Base-by-base conservation (phyloP, 2,888 invertebrate genomes). In the Hyppa rectilinea region DNA sequence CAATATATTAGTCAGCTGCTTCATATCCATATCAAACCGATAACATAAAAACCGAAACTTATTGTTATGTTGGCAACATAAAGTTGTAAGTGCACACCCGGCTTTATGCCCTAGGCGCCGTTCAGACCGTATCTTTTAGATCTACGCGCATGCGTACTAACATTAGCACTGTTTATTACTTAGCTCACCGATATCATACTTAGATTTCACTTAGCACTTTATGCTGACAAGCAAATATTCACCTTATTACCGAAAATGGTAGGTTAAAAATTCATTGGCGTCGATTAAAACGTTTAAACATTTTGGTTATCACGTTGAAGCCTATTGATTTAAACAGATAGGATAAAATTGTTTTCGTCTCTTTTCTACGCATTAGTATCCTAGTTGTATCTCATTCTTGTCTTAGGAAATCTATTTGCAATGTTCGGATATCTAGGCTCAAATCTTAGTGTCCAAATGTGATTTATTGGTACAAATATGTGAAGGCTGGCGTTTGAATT, bases 91-190 rank as follows among this genome's bases (percentile, higher is more conserved):
- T 76, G 81, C 78, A 78, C 79, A 81, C 81, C 80, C 59, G 78
- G 80, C 87, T 64, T 85, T 84, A 88, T 78, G 74, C 76, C 75
- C 68, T 76, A 83, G 88, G 88, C 89, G 88, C 89, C 89, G 85
- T 79, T 81, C 78, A 73, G 86, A 77, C 85, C 84, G 74, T 92
- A 91, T 92, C 90, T 89, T 72, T 82, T 85, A 85, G 85, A 93
- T 94, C 92, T 90, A 87, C 87, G 89, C 89, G 87, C 88, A 89
- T 90, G 91, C 91, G 90, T 89, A 88, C 85, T 78, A 82, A 85
- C 87, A 85, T 88, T 87, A 85, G 85, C 87, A 83, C 87, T 85
- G 89, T 90, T 92, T 92, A 92, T 92, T 91, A 89, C 90, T 89
- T 85, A 88, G 85, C 85, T 85, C 84, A 85, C 87, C 84, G 89